Conservation (phyloP, 37 sponge, comb jelly and placozoan species). For the Theonella swinhoei region DNA sequence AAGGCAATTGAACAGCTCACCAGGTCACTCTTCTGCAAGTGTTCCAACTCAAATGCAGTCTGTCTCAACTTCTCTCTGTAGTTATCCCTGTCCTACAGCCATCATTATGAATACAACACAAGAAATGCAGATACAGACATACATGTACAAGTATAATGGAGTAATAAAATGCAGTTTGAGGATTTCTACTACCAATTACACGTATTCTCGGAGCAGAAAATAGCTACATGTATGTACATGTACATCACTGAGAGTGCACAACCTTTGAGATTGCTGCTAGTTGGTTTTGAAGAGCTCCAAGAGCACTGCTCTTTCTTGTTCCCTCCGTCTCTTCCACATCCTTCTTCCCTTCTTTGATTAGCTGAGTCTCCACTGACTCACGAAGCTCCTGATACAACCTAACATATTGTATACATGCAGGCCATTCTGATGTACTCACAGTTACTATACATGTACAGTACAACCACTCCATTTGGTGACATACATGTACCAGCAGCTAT, state of each 20-base stretch:
- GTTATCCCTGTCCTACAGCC: slow-evolving; percentile 55
- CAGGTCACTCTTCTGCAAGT: slow-evolving; percentile 37
- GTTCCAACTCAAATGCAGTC: slow-evolving; percentile 49
- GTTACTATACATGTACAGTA: too few relatives aligned
- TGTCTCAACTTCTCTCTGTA: slow-evolving; percentile 46
- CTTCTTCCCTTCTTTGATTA: neutral
- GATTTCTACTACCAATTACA: neutral
- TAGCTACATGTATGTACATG: too few relatives aligned
- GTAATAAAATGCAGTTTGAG: too few relatives aligned
- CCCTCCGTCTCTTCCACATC: neutral
- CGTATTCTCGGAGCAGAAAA: too few relatives aligned
- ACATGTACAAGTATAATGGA: too few relatives aligned
- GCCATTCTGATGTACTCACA: too few relatives aligned
- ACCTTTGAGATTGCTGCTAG: slow-evolving; percentile 28
- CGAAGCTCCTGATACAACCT: slow-evolving; percentile 44
- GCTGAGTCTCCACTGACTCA: slow-evolving; percentile 40
- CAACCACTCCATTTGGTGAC: neutral
- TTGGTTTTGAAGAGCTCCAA: slow-evolving; percentile 34
- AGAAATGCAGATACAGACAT: too few relatives aligned
- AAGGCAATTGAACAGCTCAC: neutral
- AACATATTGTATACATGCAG: too few relatives aligned
- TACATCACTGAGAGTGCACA: too few relatives aligned
- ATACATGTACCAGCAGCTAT: neutral
- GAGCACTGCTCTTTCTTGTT: neutral
- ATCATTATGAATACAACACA: too few relatives aligned